phyloP scores from a whole-genome alignment of 2,797 vertebrate species.

The Ataeniobius toweri region DNA sequence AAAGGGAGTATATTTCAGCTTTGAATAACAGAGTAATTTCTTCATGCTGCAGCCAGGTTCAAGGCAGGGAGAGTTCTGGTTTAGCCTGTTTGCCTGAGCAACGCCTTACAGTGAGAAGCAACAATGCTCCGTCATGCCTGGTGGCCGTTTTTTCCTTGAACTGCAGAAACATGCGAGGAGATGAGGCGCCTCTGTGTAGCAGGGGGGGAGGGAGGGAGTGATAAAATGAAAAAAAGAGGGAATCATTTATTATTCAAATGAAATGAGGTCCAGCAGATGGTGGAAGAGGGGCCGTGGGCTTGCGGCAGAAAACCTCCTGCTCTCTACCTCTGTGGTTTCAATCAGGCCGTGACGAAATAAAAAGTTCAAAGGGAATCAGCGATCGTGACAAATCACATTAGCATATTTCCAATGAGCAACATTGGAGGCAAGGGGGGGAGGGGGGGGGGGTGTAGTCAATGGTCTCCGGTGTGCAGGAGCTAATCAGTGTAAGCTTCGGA shows the following conservation, averaged over 20 bases:
- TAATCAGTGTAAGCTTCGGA: conserved; percentile 75
- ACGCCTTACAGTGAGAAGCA: conserved; percentile 59
- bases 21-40: conserved; percentile 55
- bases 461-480: conserved; percentile 74
- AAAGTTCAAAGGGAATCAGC: conserved; percentile 94
- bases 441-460: conserved; percentile 29
- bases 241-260: conserved; percentile 93
- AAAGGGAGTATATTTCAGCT: conserved; percentile 57
- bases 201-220: conserved; percentile 37
- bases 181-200: conserved; percentile 67
- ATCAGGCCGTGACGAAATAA: conserved; percentile 89
- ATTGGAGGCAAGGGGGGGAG: conserved; percentile 73
- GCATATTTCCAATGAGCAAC: conserved; percentile 93
- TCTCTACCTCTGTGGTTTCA: conserved; percentile 88
- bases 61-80: conserved; percentile 42
- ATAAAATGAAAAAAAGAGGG: conserved; percentile 31
- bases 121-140: conserved; percentile 59
- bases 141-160: conserved; percentile 62
- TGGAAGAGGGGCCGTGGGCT: conserved; percentile 87
- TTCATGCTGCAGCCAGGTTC: conserved; percentile 46
- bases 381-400: conserved; percentile 90
- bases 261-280: conserved; percentile 92
- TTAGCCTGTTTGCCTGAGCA: conserved; percentile 52
- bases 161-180: conserved; percentile 61
- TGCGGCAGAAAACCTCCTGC: conserved; percentile 85